Base-by-base conservation (phyloP, 2,797 vertebrate genomes). In the Geotrypetes seraphini region DNA sequence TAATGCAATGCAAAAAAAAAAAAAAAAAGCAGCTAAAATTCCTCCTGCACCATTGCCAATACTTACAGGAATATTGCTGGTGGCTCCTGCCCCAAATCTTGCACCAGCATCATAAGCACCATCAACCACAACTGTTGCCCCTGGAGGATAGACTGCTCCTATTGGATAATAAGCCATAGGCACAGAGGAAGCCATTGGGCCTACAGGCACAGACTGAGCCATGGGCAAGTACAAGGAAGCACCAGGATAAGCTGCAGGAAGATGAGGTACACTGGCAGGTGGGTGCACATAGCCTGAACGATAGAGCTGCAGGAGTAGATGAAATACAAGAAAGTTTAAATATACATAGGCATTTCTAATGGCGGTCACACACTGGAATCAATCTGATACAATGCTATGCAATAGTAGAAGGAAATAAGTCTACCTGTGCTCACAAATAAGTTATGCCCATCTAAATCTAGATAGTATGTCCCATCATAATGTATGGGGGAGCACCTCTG, bases 121-220 rank as follows among this genome's bases (percentile, higher is more conserved):
- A 0, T 96, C 92, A 29, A 97, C 81, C 41, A 97, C 78, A 57
- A 97, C 75, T 6, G 92, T 73, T 16, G 92, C 95, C 17, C 89
- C 89, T 31, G 69, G 85, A 0, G 86, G 89, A 39, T 96, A 94
- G 40, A 96, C 39, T 0, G 87, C 80, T 12, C 90, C 90, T 75
- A 97, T 85, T 7, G 83, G 89, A 12, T 97, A 97, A 60, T 96
- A 97, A 4, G 89, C 89, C 87, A 96, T 81, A n/a, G 92, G 91
- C 25, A 95, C 86, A 5, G 87, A 89, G 44, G 89, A 88, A 27
- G 81, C 79, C 60, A 92, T 71, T 1, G 79, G 83, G 3, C 84
- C 88, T 53, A 94, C 76, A 5, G 77, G 72, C 78, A 97, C 78
- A 1, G 75, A 84, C 50, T 89, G 82, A 41, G 90, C 81, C 86